These are phyloP conservation scores for Drosophila kikkawai DNA, from an alignment of 1,140 invertebrate species.

Conservation along the genomic window DNA sequence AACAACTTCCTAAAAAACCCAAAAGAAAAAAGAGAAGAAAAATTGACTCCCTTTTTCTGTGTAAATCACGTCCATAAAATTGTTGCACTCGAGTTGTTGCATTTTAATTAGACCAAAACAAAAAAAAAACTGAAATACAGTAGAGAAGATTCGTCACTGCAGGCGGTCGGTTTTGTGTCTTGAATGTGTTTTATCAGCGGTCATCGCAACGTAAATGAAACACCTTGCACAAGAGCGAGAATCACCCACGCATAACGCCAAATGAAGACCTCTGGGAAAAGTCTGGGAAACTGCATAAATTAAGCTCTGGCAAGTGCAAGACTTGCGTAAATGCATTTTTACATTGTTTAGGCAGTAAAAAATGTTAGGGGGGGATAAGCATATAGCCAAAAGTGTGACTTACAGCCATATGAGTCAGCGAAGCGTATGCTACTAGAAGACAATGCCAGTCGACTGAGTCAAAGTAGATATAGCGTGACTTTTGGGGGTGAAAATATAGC, in stretches of 20 bases:
- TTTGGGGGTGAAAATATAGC: conserved; percentile 6
- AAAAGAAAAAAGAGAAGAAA: conserved; percentile 3
- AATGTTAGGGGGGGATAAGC: background rate
- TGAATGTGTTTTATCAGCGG: conserved; percentile 50
- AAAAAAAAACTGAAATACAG: background rate
- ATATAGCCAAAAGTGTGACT: conserved; percentile 58
- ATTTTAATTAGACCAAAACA: conserved; percentile 61
- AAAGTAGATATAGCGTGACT: background rate
- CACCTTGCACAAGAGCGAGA: conserved; percentile 46
- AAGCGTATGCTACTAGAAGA: conserved; percentile 44
- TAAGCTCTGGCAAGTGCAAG: conserved; percentile 38
- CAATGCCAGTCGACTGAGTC: conserved; percentile 14
- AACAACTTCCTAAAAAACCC: background rate
- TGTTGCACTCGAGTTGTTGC: conserved; percentile 67
- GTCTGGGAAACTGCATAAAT: conserved; percentile 77
- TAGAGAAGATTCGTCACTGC: conserved; percentile 11
- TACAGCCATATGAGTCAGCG: conserved; percentile 65
- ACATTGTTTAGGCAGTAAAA: conserved; percentile 26
- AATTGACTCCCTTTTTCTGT: conserved; percentile 20
- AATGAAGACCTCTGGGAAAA: conserved; percentile 13
- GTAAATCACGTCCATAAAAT: conserved; percentile 71
- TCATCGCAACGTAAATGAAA: conserved; percentile 48
- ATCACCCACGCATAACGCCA: conserved; percentile 65
- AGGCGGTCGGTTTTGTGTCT: conserved; percentile 22
- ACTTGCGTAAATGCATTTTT: conserved; percentile 47